A percentile compares a stretch with the other conserved stretches of the same genome.
Conservation (phyloP, 2,888 invertebrate species). For the Prenolepis imparis region DNA sequence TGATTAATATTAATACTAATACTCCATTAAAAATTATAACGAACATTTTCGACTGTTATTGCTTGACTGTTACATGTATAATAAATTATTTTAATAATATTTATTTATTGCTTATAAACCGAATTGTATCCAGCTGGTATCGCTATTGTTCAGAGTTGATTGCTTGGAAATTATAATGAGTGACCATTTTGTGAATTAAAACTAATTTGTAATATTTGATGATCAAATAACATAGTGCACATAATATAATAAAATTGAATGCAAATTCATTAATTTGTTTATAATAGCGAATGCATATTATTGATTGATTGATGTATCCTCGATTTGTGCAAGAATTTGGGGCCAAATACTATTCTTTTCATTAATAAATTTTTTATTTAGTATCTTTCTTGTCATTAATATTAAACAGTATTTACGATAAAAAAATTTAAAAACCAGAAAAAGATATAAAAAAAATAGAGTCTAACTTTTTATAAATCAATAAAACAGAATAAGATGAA, state of each 20-base stretch:
- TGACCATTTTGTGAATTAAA: conserved; percentile 33
- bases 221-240: conserved; percentile 22
- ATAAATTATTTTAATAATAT: conserved; percentile 36
- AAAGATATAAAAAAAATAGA: background rate
- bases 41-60: conserved; percentile 20
- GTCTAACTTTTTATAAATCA: background rate
- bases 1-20: conserved; percentile 6
- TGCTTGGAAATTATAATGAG: conserved; percentile 29
- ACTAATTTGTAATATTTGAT: conserved; percentile 45
- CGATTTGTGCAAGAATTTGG: background rate
- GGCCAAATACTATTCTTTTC: background rate
- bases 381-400: background rate
- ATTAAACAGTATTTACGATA: background rate
- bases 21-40: conserved; percentile 11
- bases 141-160: conserved; percentile 31
- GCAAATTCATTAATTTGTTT: conserved; percentile 49
- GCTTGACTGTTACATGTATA: background rate
- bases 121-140: conserved; percentile 25
- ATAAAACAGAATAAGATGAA: background rate
- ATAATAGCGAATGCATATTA: conserved; percentile 27
- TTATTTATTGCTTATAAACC: conserved; percentile 38
- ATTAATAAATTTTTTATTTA: background rate
- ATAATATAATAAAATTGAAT: background rate
- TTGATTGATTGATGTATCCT: background rate
- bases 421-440: background rate